Evolutionary conservation across 2,797 vertebrate genomes (phyloP), one percentile per base, ranked within the genome.

Genomic region (Rhinoraja longicauda): DNA sequence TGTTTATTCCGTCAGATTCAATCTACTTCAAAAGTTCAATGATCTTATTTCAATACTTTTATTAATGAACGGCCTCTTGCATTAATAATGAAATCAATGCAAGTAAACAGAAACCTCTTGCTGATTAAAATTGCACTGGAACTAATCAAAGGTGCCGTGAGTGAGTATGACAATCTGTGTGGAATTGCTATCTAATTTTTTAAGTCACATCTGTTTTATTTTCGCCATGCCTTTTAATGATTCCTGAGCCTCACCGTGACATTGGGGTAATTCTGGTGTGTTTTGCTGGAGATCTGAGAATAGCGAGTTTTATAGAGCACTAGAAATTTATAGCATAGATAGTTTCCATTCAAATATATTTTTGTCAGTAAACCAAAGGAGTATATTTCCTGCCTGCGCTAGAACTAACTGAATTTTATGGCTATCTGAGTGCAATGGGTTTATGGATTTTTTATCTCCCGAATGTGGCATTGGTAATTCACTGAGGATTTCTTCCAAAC

Each of bases 51-150:
- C 59, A 88, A 88, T 64, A 32, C 17, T 2, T 73, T 90, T 72
- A 90, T 64, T 64, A 70, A 67, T 12, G 17, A 13, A 39, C 4
- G 10, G 26, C 9, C 9, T 7, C 64, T 26, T 36, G 36, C 19
- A 24, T 90, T 36, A 90, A 64, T 90, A 70, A 90, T 90, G 17
- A 90, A 70, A 90, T 90, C 86, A 90, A 90, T 36, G 36, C 32
- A 39, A 39, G 86, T 70, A 90, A 90, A 70, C 19, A 70, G 64
- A 36, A n/a, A 90, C 26, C 32, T 21, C 19, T 90, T 70, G 64
- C 86, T 39, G 86, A 36, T 90, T 90, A 32, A 64, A 90, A 6
- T 70, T 90, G 64, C 19, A 70, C n/a, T 90, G 62, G 64, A 70
- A 70, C 32, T 26, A 70, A 39, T 90, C 24, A 72, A 90, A 67